Base-by-base conservation (phyloP, 30 jellyfish, hydroid and myxozoan species). In the Chrysaora quinquecirrha region DNA sequence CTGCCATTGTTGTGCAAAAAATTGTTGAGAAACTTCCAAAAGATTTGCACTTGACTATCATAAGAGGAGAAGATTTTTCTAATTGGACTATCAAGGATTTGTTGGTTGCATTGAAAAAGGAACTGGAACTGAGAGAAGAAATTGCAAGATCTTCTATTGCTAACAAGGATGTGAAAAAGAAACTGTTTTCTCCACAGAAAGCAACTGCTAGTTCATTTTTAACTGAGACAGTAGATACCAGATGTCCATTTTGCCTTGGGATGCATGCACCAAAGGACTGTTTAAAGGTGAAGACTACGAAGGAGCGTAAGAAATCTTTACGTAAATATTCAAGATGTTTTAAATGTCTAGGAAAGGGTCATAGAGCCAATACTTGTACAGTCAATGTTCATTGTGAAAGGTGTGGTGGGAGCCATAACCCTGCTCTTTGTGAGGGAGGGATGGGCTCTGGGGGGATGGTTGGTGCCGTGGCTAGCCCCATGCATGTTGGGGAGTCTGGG, bases 121-220 rank as follows among this genome's bases (percentile, higher is more conserved):
- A 78, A n/a, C 19, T 62, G 32, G 82, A n/a, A n/a, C n/a, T n/a
- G n/a, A n/a, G n/a, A n/a, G n/a, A n/a, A n/a, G n/a, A n/a, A n/a
- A n/a, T n/a, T n/a, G n/a, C n/a, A n/a, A n/a, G n/a, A n/a, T n/a
- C n/a, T n/a, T n/a, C n/a, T n/a, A n/a, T n/a, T n/a, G 63, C 34
- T 4, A 18, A 46, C 71, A 46, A 48, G 46, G 84, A 35, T 28
- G 71, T 52, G 46, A 72, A 52, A 46, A 38, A 28, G 68, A 72
- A 48, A 48, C 47, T 14, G 66, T n/a, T 52, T 35, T 12, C 49
- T 35, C 24, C 68, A 18, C 70, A 72, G 35, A 75, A 61, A 49
- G 77, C 87, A 22, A 78, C 89, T 25, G 89, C 71, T 19, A 60
- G 73, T 61, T 82, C 89, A 32, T 78, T 78, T 63, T 50, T 50